Evolutionary conservation across 1,140 invertebrate species (phyloP).

Genomic region (Magallana gigas): DNA sequence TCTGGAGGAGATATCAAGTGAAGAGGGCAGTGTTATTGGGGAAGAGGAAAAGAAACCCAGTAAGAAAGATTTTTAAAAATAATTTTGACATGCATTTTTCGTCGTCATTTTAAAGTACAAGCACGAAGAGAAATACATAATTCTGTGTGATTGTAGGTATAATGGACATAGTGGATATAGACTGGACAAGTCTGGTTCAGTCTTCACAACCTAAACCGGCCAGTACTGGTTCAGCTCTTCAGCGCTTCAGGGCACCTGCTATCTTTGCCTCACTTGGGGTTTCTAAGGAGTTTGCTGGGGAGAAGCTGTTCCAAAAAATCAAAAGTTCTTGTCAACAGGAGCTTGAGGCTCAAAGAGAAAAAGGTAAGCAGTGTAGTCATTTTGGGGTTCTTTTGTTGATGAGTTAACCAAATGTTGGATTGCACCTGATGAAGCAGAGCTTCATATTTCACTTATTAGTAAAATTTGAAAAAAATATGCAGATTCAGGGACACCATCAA

Average conservation of each 20-base stretch:
- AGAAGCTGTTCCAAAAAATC: constrained; percentile 68
- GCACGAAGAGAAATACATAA: no score
- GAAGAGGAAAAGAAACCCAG: constrained; percentile 59
- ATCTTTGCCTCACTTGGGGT: constrained; percentile 73
- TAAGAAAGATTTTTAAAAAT: constrained; percentile 5
- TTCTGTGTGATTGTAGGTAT: constrained; percentile 81
- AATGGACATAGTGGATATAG: constrained; percentile 92
- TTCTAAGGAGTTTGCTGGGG: constrained; percentile 70
- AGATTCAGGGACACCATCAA: not conserved
- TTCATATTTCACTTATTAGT: no score
- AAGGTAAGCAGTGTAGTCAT: not conserved
- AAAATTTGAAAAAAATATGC: no score
- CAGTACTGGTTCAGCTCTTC: constrained; percentile 64
- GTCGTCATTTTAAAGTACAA: no score
- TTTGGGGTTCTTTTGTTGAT: not conserved
- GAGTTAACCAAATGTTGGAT: no score
- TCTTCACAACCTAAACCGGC: constrained; percentile 62
- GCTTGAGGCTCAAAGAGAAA: constrained; percentile 10
- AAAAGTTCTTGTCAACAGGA: constrained; percentile 52
- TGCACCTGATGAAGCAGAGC: no score
- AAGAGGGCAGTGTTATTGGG: constrained; percentile 60
- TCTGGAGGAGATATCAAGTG: constrained; percentile 59
- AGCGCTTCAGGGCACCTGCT: constrained; percentile 69
- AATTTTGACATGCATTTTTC: not conserved
- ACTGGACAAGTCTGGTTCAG: constrained; percentile 92